Percentiles rank a stretch among this genome's conserved stretches.
phyloP scores from a whole-genome alignment of 2,888 invertebrate species.

The Drosophila rubida region DNA sequence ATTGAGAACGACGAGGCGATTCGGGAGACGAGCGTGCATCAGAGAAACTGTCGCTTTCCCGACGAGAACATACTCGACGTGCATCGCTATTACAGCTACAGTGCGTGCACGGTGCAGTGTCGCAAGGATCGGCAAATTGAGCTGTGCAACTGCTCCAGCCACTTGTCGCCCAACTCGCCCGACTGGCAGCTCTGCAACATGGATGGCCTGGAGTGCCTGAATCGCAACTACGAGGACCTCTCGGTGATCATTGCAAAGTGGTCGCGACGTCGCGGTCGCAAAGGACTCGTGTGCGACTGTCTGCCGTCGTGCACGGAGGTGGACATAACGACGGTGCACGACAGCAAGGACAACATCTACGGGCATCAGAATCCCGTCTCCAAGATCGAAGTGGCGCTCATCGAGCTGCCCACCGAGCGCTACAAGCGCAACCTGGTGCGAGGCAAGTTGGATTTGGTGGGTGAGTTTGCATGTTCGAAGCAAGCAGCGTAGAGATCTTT shows the following conservation, averaged over 20 bases:
- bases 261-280: conserved; percentile 86
- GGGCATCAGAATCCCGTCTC: conserved; percentile 80
- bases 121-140: conserved; percentile 88
- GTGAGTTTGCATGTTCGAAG: conserved; percentile 86
- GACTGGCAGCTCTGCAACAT: conserved; percentile 87
- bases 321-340: conserved; percentile 88
- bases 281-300: conserved; percentile 89
- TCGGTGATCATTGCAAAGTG: conserved; percentile 89
- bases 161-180: conserved; percentile 88
- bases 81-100: conserved; percentile 89
- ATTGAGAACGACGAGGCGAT: conserved; percentile 90
- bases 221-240: conserved; percentile 87
- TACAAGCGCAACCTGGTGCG: conserved; percentile 91
- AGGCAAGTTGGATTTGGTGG: conserved; percentile 90
- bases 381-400: conserved; percentile 87
- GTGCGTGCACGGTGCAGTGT: conserved; percentile 90
- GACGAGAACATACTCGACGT: conserved; percentile 88
- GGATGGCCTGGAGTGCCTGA: conserved; percentile 88
- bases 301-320: conserved; percentile 90
- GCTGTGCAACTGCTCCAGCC: conserved; percentile 89
- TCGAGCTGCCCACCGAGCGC: conserved; percentile 89
- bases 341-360: conserved; percentile 81
- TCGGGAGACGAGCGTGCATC: conserved; percentile 87
- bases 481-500: conserved; percentile 41
- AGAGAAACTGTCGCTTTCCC: conserved; percentile 90